A percentile compares a stretch with the other conserved stretches of the same genome.
Conservation (phyloP, 2,797 vertebrate genomes). For the Balearica regulorum region DNA sequence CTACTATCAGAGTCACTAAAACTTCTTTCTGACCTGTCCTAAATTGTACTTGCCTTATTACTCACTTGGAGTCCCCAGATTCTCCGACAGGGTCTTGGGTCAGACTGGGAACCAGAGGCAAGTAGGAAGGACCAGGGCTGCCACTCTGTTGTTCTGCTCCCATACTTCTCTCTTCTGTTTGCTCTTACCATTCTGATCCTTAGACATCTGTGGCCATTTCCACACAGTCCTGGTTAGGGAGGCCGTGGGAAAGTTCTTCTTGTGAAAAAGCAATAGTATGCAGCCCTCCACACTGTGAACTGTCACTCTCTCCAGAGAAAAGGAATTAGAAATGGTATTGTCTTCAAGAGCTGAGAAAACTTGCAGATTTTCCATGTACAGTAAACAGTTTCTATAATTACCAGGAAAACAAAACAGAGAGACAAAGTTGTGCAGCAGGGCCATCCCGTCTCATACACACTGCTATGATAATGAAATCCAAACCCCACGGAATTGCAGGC, state of each 20-base stretch:
- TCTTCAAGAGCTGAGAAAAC: slow-evolving; percentile 47
- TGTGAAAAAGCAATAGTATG: neutral
- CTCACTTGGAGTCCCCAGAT: neutral
- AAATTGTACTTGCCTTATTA: neutral
- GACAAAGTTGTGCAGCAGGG: neutral
- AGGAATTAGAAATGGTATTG: slow-evolving; percentile 29
- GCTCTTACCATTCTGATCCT: neutral
- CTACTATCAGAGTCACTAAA: neutral
- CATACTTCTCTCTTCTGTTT: neutral
- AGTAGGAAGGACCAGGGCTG: neutral
- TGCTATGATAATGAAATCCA: slow-evolving; percentile 47
- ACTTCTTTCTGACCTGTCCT: neutral
- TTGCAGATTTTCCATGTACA: slow-evolving; percentile 35
- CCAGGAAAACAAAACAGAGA: slow-evolving; percentile 16
- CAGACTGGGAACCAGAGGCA: neutral
- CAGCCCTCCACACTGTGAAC: neutral
- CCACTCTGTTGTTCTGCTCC: neutral
- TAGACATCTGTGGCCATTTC: neutral
- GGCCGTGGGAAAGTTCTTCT: slow-evolving; percentile 26
- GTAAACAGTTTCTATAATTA: slow-evolving; percentile 38
- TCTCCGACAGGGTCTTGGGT: neutral
- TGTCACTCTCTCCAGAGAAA: slow-evolving; percentile 19
- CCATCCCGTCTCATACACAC: neutral
- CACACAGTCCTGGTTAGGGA: neutral
- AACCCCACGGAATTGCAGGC: neutral